phyloP scores from a whole-genome alignment of 1,140 invertebrate genomes.

The Adoxophyes honmai region DNA sequence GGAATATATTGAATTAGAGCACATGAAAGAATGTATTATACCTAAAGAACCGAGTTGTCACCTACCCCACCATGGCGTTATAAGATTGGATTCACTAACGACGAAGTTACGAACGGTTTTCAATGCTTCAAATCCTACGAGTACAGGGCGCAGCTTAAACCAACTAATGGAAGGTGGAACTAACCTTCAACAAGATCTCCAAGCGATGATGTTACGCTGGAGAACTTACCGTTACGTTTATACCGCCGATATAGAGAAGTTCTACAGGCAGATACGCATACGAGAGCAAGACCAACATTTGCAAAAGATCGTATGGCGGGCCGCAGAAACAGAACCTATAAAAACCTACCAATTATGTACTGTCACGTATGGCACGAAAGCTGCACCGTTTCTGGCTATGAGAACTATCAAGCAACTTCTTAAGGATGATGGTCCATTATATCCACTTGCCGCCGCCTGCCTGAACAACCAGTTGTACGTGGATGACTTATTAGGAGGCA shows the following conservation, averaged over 20 bases:
- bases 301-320: constrained; percentile 49
- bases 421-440: constrained; percentile 30
- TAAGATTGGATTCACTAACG: constrained; percentile 20
- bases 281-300: constrained; percentile 28
- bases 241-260: constrained; percentile 40
- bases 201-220: constrained; percentile 33
- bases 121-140: constrained; percentile 27
- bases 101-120: constrained; percentile 44
- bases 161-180: constrained; percentile 37
- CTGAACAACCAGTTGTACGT: constrained; percentile 19
- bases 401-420: constrained; percentile 45
- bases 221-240: constrained; percentile 30
- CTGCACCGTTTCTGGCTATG: constrained; percentile 46
- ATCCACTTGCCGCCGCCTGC: constrained; percentile 14
- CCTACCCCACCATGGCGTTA: constrained; percentile 46
- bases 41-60: constrained; percentile 23
- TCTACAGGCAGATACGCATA: constrained; percentile 42
- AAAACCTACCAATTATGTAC: constrained; percentile 38
- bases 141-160: constrained; percentile 35
- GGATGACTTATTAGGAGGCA: constrained; percentile 21
- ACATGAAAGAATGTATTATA: neutral
- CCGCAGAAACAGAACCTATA: constrained; percentile 23
- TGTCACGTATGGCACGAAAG: constrained; percentile 44
- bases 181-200: constrained; percentile 39
- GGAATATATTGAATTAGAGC: neutral